Percentiles rank a stretch among this genome's conserved stretches.
Conservation (phyloP, 2,797 vertebrate species). For the Lagocephalus sceleratus region DNA sequence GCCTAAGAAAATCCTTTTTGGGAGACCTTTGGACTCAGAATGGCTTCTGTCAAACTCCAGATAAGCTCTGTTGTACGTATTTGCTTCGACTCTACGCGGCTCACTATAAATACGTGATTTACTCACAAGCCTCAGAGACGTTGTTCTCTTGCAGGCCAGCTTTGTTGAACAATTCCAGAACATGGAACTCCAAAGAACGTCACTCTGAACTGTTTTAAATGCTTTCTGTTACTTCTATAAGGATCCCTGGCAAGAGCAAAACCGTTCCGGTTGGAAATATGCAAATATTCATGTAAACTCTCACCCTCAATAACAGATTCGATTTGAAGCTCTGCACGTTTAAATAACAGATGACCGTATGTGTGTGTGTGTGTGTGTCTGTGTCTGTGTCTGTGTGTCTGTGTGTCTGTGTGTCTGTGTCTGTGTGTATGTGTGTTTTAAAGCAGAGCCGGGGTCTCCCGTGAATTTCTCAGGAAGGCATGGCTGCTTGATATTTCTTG, state of each 20-base stretch:
- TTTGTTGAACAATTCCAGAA: too few relatives aligned
- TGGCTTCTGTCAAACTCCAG: slow-evolving; percentile 14
- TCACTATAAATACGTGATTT: slow-evolving; percentile 1
- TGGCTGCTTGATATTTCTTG: slow-evolving; percentile 24
- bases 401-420: slow-evolving; percentile 1
- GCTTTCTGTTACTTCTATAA: too few relatives aligned
- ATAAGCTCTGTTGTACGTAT: not conserved
- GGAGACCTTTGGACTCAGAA: not conserved
- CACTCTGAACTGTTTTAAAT: too few relatives aligned
- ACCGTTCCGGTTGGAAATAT: too few relatives aligned
- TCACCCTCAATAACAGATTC: too few relatives aligned
- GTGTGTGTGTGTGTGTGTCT: slow-evolving; percentile 1
- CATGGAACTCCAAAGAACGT: too few relatives aligned
- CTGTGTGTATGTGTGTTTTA: not conserved
- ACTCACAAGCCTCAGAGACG: too few relatives aligned
- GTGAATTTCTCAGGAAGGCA: slow-evolving; percentile 19
- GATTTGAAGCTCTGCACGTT: slow-evolving; percentile 22
- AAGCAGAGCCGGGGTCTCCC: not conserved
- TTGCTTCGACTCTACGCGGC: not conserved
- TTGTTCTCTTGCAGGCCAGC: too few relatives aligned
- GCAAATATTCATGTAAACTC: too few relatives aligned
- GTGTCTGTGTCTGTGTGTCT: too few relatives aligned
- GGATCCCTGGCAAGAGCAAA: too few relatives aligned
- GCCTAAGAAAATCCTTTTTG: slow-evolving; percentile 2
- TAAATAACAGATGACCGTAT: not conserved